Conservation (phyloP, 2,888 invertebrate genomes). For the Drosophila lutescens region DNA sequence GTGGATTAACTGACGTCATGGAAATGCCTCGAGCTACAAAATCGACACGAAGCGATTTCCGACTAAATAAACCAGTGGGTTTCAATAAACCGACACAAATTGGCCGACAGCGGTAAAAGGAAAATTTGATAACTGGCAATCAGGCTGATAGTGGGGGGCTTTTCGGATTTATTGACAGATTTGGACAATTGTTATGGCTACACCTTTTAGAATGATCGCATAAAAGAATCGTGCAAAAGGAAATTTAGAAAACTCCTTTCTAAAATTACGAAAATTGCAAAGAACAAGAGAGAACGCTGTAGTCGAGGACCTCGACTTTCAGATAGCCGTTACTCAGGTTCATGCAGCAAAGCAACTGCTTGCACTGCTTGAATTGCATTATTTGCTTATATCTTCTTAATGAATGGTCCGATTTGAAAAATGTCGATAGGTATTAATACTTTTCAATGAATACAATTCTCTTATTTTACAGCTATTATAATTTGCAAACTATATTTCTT, state of each 20-base stretch:
- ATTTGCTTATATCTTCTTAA: too few species aligned
- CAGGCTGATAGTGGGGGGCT: conserved; percentile 9
- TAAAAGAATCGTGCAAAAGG: background rate
- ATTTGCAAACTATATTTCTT: background rate
- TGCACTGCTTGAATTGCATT: too few species aligned
- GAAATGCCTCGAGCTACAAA: conserved; percentile 59
- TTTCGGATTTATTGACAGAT: conserved; percentile 25
- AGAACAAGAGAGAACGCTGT: too few species aligned
- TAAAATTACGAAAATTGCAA: too few species aligned
- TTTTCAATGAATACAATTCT: too few species aligned
- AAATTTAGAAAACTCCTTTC: background rate
- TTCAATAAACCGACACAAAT: conserved; percentile 35
- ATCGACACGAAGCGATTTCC: conserved; percentile 50
- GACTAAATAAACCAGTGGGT: conserved; percentile 32
- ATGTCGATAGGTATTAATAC: too few species aligned
- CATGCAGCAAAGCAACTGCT: too few species aligned
- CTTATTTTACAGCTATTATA: too few species aligned
- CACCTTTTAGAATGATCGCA: background rate
- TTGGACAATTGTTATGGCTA: background rate
- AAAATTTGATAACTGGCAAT: conserved; percentile 44
- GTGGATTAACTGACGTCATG: conserved; percentile 73
- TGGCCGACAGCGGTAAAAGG: conserved; percentile 30
- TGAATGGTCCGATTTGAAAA: too few species aligned
- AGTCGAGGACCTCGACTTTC: too few species aligned
- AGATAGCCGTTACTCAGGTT: too few species aligned